Evolutionary conservation across 2,113 vertebrate species (phyloP), one percentile per base, ranked within the genome.

Genomic region (Neotoma lepida): DNA sequence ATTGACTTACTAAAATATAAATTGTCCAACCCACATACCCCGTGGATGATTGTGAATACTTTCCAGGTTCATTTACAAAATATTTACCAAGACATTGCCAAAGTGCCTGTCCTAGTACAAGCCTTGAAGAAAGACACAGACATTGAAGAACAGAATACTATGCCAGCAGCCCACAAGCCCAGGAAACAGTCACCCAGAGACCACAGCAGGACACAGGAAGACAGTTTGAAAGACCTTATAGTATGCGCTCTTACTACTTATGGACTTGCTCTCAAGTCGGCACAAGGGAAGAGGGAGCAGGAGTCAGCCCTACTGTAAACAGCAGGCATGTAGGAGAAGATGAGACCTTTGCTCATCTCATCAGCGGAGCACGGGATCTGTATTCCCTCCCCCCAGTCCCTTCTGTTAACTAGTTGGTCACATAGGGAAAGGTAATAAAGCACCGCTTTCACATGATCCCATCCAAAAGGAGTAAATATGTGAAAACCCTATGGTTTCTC

Each of bases 281-380:
- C 2, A 12, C 39, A 56, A 18, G 22, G 15, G 80, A 78, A 30
- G 15, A 12, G 26, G 20, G 9, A 54, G 6, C 2, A 22, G 49
- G 46, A 15, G 28, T 88, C 56, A 22, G 6, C 1, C 17, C 6
- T 44, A 28, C 6, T 18, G 1, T 41, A 68, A 80, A 22, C 0
- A 10, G 10, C 2, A 12, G 4, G 0, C 56, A 51, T 2, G 35
- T 46, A 24, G 7, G 51, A 86, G 13, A 33, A 89, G 15, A 0
- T 0, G 6, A 20, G 5, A 56, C 9, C n/a, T 26, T 58, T 7
- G 54, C 35, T 35, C 15, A 39, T n/a, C 35, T 35, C 15, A 39
- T n/a, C 6, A 14, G 5, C 5, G 4, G 12, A 33, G 54, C 3
- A 0, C 0, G 17, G 2, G 9, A 30, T 51, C 46, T 85, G 33